Base-by-base conservation (phyloP, 2,113 vertebrate species). In the Bujurquina vittata region DNA sequence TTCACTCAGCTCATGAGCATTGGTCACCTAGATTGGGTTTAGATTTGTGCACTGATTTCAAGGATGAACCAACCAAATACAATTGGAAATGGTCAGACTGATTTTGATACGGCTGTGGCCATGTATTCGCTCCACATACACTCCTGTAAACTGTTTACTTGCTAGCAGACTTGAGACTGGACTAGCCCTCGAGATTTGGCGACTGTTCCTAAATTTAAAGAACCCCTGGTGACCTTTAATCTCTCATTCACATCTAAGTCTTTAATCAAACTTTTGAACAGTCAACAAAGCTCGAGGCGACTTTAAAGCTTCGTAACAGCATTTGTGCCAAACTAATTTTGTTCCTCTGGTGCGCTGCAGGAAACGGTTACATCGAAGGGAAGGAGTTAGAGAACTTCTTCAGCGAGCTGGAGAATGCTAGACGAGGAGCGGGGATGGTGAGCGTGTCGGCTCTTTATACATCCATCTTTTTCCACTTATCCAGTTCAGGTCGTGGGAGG, bases 341-440 rank as follows among this genome's bases (percentile, higher is more conserved):
- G 63, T 18, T 72, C 22, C 40, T 87, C 74, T 85, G 82, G 14
- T 80, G 79, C 65, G 77, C 65, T 73, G 33, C 91, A 99, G 98
- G 97, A 91, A 98, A 99, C 78, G 98, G 98, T 18, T 99, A 96
- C 90, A 99, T 99, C 4, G 97, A 99, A 96, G 98, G 97, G 35
- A 98, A 97, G 90, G 98, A 99, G 88, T 94, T 99, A 94, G 97
- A 99, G 93, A 96, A 96, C 92, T 99, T 99, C 93, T 97, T 99
- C 94, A 96, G 94, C 85, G 97, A 99, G 93, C 91, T 99, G 93
- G 97, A 99, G 94, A 93, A 93, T 0, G 96, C 95, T 0, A 96
- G 98, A 75, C 97, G 95, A 93, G 97, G 96, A 54, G 93, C 95
- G 0, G 96, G 96, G 59, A 92, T 96, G 96, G 98, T 99, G 95